Conservation (phyloP, 1,140 invertebrate species). For the Hormaphis cornu region DNA sequence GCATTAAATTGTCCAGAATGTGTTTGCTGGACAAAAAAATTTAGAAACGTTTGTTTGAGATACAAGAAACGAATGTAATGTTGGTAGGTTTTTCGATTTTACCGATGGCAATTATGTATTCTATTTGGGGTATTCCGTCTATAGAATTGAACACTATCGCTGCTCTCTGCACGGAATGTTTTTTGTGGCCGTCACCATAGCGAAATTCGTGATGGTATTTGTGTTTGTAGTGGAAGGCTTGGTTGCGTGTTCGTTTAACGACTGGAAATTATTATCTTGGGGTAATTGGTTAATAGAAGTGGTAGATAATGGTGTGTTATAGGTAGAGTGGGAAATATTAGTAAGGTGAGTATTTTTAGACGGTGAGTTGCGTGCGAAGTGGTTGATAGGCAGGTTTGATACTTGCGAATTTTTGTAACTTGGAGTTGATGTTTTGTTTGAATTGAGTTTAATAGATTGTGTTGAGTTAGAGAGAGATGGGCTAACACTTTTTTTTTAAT, state of each 20-base stretch:
- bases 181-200: background rate
- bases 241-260: background rate
- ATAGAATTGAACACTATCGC: background rate
- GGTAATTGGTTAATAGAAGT: background rate
- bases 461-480: background rate
- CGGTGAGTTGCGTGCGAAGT: background rate
- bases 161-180: background rate
- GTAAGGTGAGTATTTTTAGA: background rate
- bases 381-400: background rate
- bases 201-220: background rate
- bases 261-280: background rate
- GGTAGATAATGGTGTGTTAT: background rate
- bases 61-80: background rate
- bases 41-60: background rate
- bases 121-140: background rate
- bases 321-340: background rate
- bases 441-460: background rate
- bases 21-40: background rate
- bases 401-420: background rate
- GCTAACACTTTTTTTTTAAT: background rate
- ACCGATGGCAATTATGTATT: background rate
- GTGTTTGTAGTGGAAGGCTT: background rate
- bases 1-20: background rate
- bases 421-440: background rate
- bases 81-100: background rate